Base-by-base conservation (phyloP, 2,888 invertebrate genomes). In the Panzeria rudis region DNA sequence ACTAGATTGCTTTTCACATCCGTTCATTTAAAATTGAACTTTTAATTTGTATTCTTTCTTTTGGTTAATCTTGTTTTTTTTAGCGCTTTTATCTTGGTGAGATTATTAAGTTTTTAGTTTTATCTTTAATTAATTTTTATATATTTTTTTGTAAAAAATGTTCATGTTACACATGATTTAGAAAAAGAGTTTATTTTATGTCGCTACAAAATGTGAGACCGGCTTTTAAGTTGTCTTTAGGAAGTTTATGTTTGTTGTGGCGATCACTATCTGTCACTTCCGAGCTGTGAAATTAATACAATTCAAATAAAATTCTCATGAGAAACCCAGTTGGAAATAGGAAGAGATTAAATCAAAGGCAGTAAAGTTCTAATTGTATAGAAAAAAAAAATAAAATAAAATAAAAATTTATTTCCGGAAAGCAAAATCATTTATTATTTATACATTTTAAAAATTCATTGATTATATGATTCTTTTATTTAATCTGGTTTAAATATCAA, bases 201-300 rank as follows among this genome's bases (percentile, higher is more conserved):
- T 29, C 29, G 29, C 29, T 29, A 5, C 29, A 1, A 35, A 0
- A 20, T 15, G 3, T 8, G 7, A 20, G 32, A 44, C 13, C 15
- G 20, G 35, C 6, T 64, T 32, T 41, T 6, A 25, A 7, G 4
- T 13, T 29, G 56, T 20, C 44, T 23, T 41, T 56, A 61, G 83
- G 83, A 83, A 83, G 68, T 78, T 78, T 8, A 52, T 20, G 47
- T 17, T 9, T 20, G 50, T 25, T 75, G n/a, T n/a, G 3, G 20
- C 17, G 76, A 59, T 66, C 56, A 17, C n/a, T n/a, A 38, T 29
- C n/a, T 15, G 23, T 20, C 68, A 64, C 75, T 79, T 84, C 83
- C 83, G 79, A 84, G 61, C 62, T 44, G 20, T n/a, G 44, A 38
- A 75, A 47, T 41, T 23, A 17, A 41, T 11, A 41, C 15, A 4